Base-by-base conservation (phyloP, 1,140 invertebrate species). In the Pseudomyrmex gracilis region DNA sequence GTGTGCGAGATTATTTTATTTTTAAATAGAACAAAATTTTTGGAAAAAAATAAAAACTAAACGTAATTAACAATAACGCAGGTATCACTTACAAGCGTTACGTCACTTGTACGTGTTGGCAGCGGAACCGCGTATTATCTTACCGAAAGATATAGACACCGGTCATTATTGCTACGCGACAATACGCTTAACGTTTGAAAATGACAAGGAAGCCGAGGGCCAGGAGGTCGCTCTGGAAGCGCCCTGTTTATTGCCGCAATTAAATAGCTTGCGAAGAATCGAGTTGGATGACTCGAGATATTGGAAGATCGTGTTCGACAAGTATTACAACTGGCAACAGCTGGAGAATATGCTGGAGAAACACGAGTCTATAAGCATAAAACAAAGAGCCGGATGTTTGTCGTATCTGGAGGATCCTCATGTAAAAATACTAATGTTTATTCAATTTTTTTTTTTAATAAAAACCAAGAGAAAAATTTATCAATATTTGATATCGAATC, bases 31-130 rank as follows among this genome's bases (percentile, higher is more conserved):
- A 51, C 7, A 4, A 13, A 13, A 51, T 51, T 51, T 10, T 10
- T 51, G 1, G 0, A 51, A 10, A 51, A 10, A 51, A 51, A 12
- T 9, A 51, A 51, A 51, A 51, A 13, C 13, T 51, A 51, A 51
- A 2, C 12, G 49, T 0, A 51, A 7, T 45, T 43, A 47, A 24
- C 60, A 82, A 70, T 60, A 82, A 94, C 94, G 5, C 90, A 97
- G 97, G 76, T 99, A 99, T 93, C 98, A 99, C 94, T 94, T 99
- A 71, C 98, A 99, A 96, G 98, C 99, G 0, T 96, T 99, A 85
- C 95, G 99, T 47, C 99, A 99, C 94, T 94, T 99, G 15, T 99
- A 99, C 93, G 98, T 99, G 10, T 92, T 99, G 70, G 98, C 98
- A 2, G 97, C 97, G 10, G 98, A 99, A 92, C 97, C 98, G 0